Evolutionary conservation across 2,888 invertebrate genomes (phyloP).

Genomic region (Megalurothrips usitatus): DNA sequence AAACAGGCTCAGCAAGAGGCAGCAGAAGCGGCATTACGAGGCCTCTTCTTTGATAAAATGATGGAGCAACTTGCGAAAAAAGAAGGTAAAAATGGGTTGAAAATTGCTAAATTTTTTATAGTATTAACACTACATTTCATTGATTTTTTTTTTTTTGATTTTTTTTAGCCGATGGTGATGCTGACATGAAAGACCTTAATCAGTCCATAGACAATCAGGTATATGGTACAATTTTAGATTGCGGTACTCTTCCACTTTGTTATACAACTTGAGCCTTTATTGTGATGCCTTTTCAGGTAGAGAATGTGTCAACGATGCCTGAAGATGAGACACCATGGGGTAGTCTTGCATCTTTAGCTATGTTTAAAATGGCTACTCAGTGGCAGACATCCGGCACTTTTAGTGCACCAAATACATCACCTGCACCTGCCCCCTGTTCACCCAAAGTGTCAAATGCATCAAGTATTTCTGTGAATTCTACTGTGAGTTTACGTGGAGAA

Average conservation of each 20-base stretch:
- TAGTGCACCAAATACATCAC: no score
- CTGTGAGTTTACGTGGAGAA: no score
- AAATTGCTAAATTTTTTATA: not conserved
- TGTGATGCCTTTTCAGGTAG: not conserved
- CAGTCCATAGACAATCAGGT: not conserved
- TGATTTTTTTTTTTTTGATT: not conserved
- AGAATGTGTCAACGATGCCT: not conserved
- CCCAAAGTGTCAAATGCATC: no score
- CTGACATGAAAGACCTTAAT: not conserved
- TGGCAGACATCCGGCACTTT: not conserved
- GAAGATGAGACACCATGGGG: conserved; percentile 1
- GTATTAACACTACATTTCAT: not conserved
- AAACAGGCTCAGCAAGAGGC: not conserved
- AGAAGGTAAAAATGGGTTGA: not conserved
- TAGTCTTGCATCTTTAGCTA: not conserved
- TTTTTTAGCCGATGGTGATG: not conserved
- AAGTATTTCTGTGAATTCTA: no score
- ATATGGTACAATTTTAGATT: not conserved
- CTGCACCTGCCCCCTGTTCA: no score
- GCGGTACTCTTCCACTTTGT: not conserved
- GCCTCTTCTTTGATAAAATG: not conserved
- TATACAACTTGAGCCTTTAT: not conserved
- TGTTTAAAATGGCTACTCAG: not conserved
- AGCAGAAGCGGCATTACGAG: not conserved
- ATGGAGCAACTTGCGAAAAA: not conserved